Evolutionary conservation across 2,797 vertebrate species (phyloP).

Genomic region (Alca torda): DNA sequence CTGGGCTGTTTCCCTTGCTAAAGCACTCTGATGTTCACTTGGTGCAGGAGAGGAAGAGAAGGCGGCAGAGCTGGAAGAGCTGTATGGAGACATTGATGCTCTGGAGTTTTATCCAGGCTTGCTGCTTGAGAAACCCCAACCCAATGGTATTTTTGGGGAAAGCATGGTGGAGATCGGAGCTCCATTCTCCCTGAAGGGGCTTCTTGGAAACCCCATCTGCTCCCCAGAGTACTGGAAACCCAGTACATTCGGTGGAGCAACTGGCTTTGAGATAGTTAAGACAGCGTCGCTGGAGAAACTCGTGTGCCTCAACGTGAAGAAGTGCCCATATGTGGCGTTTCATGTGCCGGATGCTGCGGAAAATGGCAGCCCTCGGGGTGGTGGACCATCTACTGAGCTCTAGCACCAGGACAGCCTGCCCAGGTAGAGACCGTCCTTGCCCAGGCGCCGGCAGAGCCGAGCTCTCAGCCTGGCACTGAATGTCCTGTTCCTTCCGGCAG

Average conservation of each 20-base stretch:
- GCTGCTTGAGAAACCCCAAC: constrained; percentile 85
- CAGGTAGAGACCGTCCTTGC: background rate
- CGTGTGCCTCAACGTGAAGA: constrained; percentile 89
- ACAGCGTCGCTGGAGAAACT: constrained; percentile 85
- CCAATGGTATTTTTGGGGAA: constrained; percentile 86
- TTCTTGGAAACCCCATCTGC: constrained; percentile 93
- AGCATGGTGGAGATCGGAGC: constrained; percentile 97
- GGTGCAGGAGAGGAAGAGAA: constrained; percentile 84
- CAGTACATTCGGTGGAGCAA: constrained; percentile 90
- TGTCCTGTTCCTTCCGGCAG: background rate
- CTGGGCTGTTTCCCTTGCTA: background rate
- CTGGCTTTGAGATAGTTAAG: constrained; percentile 88
- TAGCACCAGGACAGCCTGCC: background rate
- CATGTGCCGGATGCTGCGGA: constrained; percentile 63
- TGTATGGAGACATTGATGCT: constrained; percentile 92
- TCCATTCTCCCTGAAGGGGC: constrained; percentile 95
- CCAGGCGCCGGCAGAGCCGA: background rate
- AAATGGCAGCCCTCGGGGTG: background rate
- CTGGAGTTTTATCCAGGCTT: constrained; percentile 90
- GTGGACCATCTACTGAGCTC: constrained; percentile 75
- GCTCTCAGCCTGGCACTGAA: background rate
- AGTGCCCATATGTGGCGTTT: constrained; percentile 89
- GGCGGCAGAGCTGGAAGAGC: constrained; percentile 82
- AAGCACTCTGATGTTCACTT: background rate
- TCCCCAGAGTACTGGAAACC: constrained; percentile 97